Evolutionary conservation across 2,888 invertebrate species (phyloP).

Genomic region (Trichopoda pennipes): DNA sequence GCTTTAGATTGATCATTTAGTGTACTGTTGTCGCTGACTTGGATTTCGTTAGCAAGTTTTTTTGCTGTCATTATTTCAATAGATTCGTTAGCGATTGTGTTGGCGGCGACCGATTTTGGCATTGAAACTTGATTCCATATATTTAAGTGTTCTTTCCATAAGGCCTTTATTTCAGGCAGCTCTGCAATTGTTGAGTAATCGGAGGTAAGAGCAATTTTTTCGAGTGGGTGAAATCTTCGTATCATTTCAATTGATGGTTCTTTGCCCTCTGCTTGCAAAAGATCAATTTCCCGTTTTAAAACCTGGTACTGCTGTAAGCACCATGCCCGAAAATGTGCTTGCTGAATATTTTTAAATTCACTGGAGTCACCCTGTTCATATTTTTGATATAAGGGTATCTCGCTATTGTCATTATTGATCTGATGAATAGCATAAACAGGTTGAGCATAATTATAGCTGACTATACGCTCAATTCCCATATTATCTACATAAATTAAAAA

Average conservation of each 20-base stretch:
- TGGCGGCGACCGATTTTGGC: neutral
- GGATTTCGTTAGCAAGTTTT: neutral
- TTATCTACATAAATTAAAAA: constrained; percentile 75
- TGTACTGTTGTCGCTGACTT: neutral
- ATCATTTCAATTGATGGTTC: constrained; percentile 73
- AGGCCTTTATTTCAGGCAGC: constrained; percentile 71
- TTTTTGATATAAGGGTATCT: constrained; percentile 25
- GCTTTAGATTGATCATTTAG: neutral
- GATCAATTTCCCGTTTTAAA: constrained; percentile 73
- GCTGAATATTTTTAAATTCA: constrained; percentile 45
- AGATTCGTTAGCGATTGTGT: neutral
- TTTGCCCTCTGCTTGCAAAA: constrained; percentile 72
- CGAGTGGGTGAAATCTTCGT: constrained; percentile 73
- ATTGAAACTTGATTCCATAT: constrained; percentile 67
- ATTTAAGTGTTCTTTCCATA: constrained; percentile 72
- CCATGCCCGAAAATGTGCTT: constrained; percentile 76
- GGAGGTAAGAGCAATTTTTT: constrained; percentile 71
- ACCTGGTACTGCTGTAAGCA: constrained; percentile 75
- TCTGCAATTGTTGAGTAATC: constrained; percentile 70
- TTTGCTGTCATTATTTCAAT: too few relatives aligned
- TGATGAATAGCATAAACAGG: constrained; percentile 74
- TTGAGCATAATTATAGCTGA: constrained; percentile 74
- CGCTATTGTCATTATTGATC: constrained; percentile 33
- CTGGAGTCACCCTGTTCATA: constrained; percentile 1
- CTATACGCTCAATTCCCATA: constrained; percentile 73